A percentile compares a stretch with the other conserved stretches of the same genome.
Evolutionary conservation across 2,888 invertebrate species (phyloP).

Genomic region (Chymomyza fuscimana): DNA sequence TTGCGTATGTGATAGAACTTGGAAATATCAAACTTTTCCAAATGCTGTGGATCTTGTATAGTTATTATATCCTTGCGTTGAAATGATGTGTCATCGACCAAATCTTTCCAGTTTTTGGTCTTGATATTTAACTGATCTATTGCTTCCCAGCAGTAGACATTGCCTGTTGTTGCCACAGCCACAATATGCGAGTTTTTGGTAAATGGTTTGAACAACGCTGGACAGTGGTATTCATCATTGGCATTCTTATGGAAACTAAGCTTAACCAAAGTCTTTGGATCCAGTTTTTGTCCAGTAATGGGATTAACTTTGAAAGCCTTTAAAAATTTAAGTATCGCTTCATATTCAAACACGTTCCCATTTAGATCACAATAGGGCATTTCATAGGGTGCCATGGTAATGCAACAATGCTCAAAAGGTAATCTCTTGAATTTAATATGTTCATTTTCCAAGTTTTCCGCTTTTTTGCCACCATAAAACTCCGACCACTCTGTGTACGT

Average conservation of each 20-base stretch:
- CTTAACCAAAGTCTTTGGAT: slow-evolving; percentile 90
- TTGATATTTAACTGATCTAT: slow-evolving; percentile 97
- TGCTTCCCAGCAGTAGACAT: slow-evolving; percentile 97
- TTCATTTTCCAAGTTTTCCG: slow-evolving; percentile 85
- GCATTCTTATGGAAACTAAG: slow-evolving; percentile 92
- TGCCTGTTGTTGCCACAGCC: slow-evolving; percentile 93
- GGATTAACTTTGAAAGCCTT: slow-evolving; percentile 97
- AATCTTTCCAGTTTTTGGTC: slow-evolving; percentile 95
- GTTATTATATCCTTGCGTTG: slow-evolving; percentile 93
- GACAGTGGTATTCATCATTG: slow-evolving; percentile 91
- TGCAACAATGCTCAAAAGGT: slow-evolving; percentile 95
- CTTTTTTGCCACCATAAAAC: slow-evolving; percentile 92
- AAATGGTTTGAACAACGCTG: slow-evolving; percentile 94
- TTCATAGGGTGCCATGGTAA: slow-evolving; percentile 95
- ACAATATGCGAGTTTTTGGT: slow-evolving; percentile 97
- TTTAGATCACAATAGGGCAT: slow-evolving; percentile 93
- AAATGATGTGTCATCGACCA: slow-evolving; percentile 94
- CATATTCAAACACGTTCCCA: slow-evolving; percentile 96
- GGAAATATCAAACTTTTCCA: slow-evolving; percentile 96
- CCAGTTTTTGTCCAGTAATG: slow-evolving; percentile 93
- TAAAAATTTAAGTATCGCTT: slow-evolving; percentile 91
- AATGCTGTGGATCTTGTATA: slow-evolving; percentile 93
- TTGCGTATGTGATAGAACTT: slow-evolving; percentile 96
- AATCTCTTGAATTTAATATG: slow-evolving; percentile 92
- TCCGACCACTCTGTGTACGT: slow-evolving; percentile 84